A percentile compares a stretch with the other conserved stretches of the same genome.
phyloP scores from a whole-genome alignment of 2,113 vertebrate species.

The Pollachius pollachius region DNA sequence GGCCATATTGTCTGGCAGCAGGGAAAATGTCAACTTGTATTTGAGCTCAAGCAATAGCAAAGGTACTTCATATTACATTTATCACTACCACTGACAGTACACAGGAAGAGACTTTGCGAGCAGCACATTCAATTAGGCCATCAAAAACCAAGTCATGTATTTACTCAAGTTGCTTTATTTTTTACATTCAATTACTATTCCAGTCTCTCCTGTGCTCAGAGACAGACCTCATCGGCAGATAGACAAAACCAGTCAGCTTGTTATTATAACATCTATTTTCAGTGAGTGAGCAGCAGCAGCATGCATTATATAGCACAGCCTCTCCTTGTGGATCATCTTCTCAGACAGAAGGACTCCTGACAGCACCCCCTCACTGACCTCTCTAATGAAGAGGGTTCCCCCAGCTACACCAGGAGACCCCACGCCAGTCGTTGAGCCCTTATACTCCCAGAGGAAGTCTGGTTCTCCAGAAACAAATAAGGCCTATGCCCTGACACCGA shows the following conservation, averaged over 20 bases:
- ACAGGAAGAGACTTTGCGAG: no score
- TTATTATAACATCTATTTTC: slow-evolving; percentile 1
- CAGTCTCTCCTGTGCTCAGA: background rate
- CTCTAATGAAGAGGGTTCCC: slow-evolving; percentile 4
- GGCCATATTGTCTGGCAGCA: background rate
- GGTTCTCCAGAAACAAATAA: no score
- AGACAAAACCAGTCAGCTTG: background rate
- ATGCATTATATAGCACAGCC: background rate
- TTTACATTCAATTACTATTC: no score
- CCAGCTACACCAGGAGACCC: background rate
- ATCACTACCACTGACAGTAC: slow-evolving; percentile 6
- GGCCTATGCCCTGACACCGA: no score
- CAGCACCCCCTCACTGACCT: background rate
- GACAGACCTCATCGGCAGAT: background rate
- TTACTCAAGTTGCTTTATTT: no score
- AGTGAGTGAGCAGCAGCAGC: background rate
- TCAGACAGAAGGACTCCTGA: background rate
- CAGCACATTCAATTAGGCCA: background rate
- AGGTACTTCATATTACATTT: background rate
- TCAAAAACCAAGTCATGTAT: no score
- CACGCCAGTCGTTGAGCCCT: background rate
- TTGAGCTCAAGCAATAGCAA: background rate
- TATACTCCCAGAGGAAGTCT: no score
- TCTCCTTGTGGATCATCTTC: background rate
- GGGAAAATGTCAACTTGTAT: slow-evolving; percentile 4